Evolutionary conservation across 2,797 vertebrate genomes (phyloP).

Genomic region (Leptatherina wallacei): DNA sequence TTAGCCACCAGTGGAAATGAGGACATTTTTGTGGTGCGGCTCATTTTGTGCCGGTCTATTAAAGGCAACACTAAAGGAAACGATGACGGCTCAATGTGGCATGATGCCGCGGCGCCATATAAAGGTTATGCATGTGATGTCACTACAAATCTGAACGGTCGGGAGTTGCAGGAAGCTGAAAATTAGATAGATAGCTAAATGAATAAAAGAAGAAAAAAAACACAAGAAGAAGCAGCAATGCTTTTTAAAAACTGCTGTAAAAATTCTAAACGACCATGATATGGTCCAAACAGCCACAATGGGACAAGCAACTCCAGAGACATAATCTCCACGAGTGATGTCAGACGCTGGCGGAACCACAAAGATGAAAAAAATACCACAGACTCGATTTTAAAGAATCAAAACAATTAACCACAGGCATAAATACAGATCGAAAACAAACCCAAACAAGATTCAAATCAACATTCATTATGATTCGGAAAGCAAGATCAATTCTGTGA

Average conservation of each 20-base stretch:
- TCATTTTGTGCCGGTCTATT: conserved; percentile 49
- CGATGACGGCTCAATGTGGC: conserved; percentile 48
- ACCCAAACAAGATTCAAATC: neutral
- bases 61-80: conserved; percentile 36
- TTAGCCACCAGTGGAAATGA: conserved; percentile 50
- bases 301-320: too few relatives aligned
- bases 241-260: neutral
- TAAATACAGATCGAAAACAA: neutral
- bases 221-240: too few relatives aligned
- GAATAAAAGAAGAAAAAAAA: too few relatives aligned
- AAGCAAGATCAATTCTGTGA: too few relatives aligned
- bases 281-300: too few relatives aligned
- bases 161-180: neutral
- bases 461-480: too few relatives aligned
- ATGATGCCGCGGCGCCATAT: conserved; percentile 16
- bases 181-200: neutral
- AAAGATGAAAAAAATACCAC: neutral
- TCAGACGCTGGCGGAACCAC: too few relatives aligned
- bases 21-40: conserved; percentile 33
- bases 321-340: too few relatives aligned
- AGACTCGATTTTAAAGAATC: neutral
- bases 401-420: neutral
- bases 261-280: too few relatives aligned
- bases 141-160: neutral
- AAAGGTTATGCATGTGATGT: neutral